A percentile compares a stretch with the other conserved stretches of the same genome.
These are phyloP conservation scores for Procambarus clarkii DNA, from an alignment of 1,140 invertebrate genomes.

Conservation along the genomic window DNA sequence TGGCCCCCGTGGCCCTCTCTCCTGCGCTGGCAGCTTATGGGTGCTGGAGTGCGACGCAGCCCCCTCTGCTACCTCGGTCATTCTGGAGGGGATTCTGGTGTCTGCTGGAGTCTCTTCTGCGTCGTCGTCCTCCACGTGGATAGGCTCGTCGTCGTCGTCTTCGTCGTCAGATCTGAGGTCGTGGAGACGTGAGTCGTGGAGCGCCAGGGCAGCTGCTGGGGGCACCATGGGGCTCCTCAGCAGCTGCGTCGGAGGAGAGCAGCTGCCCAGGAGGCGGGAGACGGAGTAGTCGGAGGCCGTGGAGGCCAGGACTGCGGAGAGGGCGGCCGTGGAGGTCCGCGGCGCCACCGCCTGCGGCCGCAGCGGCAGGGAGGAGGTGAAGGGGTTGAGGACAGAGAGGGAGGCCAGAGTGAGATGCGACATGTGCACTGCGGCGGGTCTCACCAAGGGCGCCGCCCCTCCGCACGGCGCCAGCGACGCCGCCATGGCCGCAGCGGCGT, in stretches of 20 bases:
- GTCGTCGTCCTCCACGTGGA: constrained; percentile 41
- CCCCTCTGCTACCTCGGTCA: background rate
- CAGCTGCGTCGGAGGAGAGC: background rate
- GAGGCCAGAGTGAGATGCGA: constrained; percentile 32
- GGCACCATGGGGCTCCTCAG: background rate
- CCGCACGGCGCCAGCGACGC: constrained; percentile 50
- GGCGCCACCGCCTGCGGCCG: constrained; percentile 13
- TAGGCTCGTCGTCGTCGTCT: constrained; percentile 33
- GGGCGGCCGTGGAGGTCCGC: background rate
- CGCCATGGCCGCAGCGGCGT: constrained; percentile 59
- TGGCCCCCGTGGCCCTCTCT: background rate
- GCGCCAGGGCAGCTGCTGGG: background rate
- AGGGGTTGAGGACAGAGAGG: constrained; percentile 41
- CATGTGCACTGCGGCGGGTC: background rate
- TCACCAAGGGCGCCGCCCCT: constrained; percentile 41
- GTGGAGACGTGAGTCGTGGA: background rate
- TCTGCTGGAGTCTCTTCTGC: background rate
- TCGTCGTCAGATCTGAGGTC: constrained; percentile 11
- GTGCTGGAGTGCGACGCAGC: background rate
- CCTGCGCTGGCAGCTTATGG: background rate
- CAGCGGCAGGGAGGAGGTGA: constrained; percentile 17
- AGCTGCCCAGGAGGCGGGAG: constrained; percentile 30
- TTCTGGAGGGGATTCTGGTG: background rate
- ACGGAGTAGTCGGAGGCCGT: constrained; percentile 58
- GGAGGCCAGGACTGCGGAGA: constrained; percentile 24